Base-by-base conservation (phyloP, 2,797 vertebrate genomes). In the Mus caroli region DNA sequence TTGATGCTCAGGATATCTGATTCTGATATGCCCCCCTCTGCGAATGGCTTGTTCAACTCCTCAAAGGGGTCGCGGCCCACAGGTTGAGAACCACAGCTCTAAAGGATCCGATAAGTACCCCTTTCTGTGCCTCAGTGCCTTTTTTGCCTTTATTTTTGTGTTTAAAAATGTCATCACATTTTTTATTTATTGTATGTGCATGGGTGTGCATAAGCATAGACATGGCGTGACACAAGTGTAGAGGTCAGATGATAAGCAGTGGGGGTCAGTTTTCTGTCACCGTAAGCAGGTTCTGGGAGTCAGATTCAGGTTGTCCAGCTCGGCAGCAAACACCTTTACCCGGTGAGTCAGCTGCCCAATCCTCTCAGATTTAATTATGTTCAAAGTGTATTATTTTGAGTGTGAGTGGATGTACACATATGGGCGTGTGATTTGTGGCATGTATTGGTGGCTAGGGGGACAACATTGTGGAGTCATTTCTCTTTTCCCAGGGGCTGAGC, bases 41-140 rank as follows among this genome's bases (percentile, higher is more conserved):
- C 1, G 3, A 75, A 43, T 4, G 20, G 19, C 8, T 20, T 10
- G 8, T 71, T 20, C n/a, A 73, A 22, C 15, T n/a, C 19, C n/a
- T n/a, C 69, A 40, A 22, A 10, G n/a, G 69, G 17, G 22, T 75
- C 4, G 37, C 10, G 4, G 13, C 20, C 71, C 71, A 40, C 71
- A 40, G 19, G 10, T 75, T 75, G 37, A 24, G 71, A 75, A 43
- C 37, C 17, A 17, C 34, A 9, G 67, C 34, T 37, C 34, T 37
- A 6, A 67, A 56, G 88, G 46, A 26, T 2, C 26, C 6, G n/a
- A 0, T 0, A 24, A 19, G 1, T 11, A 3, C 4, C 9, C 31
- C 46, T 52, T 1, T 14, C 6, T 0, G 15, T 3, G 31, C n/a
- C 8, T 79, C 19, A 5, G 14, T n/a, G 54, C 37, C 20, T 46